Percentiles rank a stretch among this genome's conserved stretches.
phyloP scores from a whole-genome alignment of 2,797 vertebrate genomes.

The Sebastolobus altivelis region DNA sequence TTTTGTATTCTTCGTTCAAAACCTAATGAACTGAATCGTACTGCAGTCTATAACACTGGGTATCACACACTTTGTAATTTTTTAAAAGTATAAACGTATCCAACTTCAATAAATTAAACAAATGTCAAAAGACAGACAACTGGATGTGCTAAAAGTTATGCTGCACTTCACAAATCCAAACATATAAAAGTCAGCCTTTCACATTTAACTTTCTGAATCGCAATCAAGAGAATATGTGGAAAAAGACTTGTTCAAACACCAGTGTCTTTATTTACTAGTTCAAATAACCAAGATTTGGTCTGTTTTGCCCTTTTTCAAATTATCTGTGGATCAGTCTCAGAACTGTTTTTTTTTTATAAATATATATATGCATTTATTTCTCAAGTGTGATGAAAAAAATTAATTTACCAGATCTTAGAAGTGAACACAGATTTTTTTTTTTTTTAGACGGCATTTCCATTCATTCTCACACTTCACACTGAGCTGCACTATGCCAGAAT shows the following conservation, averaged over 20 bases:
- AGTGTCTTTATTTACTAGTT: slow-evolving; percentile 42
- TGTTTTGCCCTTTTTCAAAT: slow-evolving; percentile 36
- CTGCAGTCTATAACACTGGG: neutral
- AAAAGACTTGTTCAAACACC: slow-evolving; percentile 16
- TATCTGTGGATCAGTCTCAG: slow-evolving; percentile 26
- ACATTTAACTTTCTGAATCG: slow-evolving; percentile 15
- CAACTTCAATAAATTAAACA: slow-evolving; percentile 15
- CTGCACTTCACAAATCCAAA: slow-evolving; percentile 12
- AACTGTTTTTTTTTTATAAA: neutral
- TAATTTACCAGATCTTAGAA: slow-evolving; percentile 57
- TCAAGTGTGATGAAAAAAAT: slow-evolving; percentile 42
- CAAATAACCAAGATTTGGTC: slow-evolving; percentile 18
- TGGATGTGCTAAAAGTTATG: neutral
- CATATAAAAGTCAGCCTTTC: slow-evolving; percentile 24
- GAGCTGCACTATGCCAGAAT: slow-evolving; percentile 69
- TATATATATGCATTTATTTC: slow-evolving; percentile 44
- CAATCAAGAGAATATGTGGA: slow-evolving; percentile 36
- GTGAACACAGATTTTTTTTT: slow-evolving; percentile 51
- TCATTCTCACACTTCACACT: slow-evolving; percentile 68
- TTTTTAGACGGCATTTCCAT: slow-evolving; percentile 61
- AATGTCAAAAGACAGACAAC: slow-evolving; percentile 20
- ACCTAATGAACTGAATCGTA: neutral
- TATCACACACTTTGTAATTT: neutral
- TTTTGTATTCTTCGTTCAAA: neutral
- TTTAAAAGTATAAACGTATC: neutral